Conservation (phyloP, 2,888 invertebrate species). For the Drosophila setosimentum region DNA sequence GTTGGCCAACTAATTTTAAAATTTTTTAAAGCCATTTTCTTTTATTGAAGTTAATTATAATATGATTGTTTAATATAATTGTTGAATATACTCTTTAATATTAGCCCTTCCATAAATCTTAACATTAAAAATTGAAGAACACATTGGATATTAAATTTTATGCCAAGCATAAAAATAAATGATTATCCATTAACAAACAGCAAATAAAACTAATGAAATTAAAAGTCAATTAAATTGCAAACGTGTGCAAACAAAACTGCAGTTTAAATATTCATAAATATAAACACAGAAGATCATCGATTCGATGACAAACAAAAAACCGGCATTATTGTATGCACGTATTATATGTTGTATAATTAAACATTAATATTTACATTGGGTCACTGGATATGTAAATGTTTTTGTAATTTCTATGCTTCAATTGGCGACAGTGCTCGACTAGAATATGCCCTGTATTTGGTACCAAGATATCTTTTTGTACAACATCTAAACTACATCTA, state of each 20-base stretch:
- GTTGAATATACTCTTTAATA: background rate
- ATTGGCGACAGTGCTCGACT: background rate
- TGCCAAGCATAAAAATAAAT: constrained; percentile 46
- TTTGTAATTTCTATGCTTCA: background rate
- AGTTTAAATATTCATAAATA: constrained; percentile 46
- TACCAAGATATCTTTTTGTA: background rate
- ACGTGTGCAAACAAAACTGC: constrained; percentile 41
- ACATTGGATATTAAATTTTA: constrained; percentile 4
- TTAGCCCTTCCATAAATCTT: background rate
- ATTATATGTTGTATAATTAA: constrained; percentile 53
- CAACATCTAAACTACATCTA: background rate
- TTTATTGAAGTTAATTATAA: background rate
- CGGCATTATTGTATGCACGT: constrained; percentile 23
- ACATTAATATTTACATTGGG: constrained; percentile 56
- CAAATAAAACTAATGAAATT: constrained; percentile 66
- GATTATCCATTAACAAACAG: constrained; percentile 50
- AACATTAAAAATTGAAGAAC: constrained; percentile 3
- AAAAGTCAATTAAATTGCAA: constrained; percentile 69
- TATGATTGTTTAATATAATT: background rate
- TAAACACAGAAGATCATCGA: constrained; percentile 28
- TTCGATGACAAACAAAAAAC: constrained; percentile 18
- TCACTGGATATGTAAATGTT: background rate
- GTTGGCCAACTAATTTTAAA: background rate
- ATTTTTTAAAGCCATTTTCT: background rate
- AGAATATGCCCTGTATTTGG: constrained; percentile 6